These are phyloP conservation scores for Octodonta nipae DNA, from an alignment of 2,888 invertebrate genomes.

Conservation along the genomic window DNA sequence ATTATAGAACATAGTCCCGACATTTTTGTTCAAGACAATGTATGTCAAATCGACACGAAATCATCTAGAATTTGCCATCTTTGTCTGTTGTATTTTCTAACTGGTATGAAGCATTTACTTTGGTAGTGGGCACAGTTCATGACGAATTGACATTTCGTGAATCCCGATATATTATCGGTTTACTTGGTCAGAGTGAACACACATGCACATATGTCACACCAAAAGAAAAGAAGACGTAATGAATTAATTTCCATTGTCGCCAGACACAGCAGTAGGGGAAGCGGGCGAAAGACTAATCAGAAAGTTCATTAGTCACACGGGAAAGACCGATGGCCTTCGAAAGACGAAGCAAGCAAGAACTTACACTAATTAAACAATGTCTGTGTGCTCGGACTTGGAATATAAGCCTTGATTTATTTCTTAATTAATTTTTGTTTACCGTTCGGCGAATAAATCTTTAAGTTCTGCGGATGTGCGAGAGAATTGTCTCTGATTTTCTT, in stretches of 20 bases:
- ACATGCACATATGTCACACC: conserved; percentile 1
- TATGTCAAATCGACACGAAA: too few relatives aligned
- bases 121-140: too few relatives aligned
- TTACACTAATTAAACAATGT: conserved; percentile 35
- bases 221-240: conserved; percentile 23
- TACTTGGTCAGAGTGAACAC: background rate
- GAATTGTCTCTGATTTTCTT: background rate
- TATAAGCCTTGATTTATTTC: conserved; percentile 10
- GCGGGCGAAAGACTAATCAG: conserved; percentile 28
- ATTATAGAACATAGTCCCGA: too few relatives aligned
- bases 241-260: conserved; percentile 35
- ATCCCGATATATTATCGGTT: too few relatives aligned
- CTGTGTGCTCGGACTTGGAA: conserved; percentile 13
- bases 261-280: conserved; percentile 17
- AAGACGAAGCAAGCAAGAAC: conserved; percentile 15
- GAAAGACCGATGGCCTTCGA: conserved; percentile 34
- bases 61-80: too few relatives aligned
- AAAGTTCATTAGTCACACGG: conserved; percentile 37
- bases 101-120: too few relatives aligned
- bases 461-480: too few relatives aligned
- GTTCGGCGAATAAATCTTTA: conserved; percentile 2
- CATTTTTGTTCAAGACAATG: too few relatives aligned
- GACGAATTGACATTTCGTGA: too few relatives aligned
- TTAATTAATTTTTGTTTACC: conserved; percentile 9
- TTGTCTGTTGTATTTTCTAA: too few relatives aligned